A percentile compares a stretch with the other conserved stretches of the same genome.
phyloP scores from a whole-genome alignment of 2,888 invertebrate species.

The Caenorhabditis angaria region DNA sequence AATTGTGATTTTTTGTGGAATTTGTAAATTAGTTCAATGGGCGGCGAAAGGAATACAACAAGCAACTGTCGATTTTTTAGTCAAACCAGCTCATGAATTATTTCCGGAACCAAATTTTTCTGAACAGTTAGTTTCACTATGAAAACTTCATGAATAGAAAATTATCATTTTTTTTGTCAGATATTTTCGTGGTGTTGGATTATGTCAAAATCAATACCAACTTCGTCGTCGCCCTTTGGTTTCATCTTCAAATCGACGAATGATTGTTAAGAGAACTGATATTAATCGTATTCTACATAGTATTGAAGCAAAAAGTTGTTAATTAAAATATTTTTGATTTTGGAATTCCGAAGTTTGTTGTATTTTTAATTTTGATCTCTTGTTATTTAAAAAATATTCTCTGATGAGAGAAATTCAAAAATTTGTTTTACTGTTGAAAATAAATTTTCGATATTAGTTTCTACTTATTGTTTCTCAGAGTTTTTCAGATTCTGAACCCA shows the following conservation, averaged over 20 bases:
- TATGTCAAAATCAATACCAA: neutral
- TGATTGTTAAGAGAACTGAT: slow-evolving; percentile 8
- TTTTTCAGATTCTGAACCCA: no score
- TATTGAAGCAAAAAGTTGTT: slow-evolving; percentile 20
- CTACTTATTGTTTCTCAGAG: slow-evolving; percentile 20
- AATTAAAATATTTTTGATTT: neutral
- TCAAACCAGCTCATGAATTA: slow-evolving; percentile 56
- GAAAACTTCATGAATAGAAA: neutral
- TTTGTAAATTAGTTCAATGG: slow-evolving; percentile 44
- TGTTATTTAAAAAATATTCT: slow-evolving; percentile 4
- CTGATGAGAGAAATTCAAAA: neutral
- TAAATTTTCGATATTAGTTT: slow-evolving; percentile 4
- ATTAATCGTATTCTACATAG: slow-evolving; percentile 13
- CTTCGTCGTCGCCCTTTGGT: neutral
- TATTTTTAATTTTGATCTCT: slow-evolving; percentile 1
- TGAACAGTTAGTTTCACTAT: slow-evolving; percentile 30
- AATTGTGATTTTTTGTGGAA: slow-evolving; percentile 38
- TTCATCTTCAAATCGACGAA: neutral
- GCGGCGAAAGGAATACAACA: slow-evolving; percentile 38
- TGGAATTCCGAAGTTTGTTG: neutral
- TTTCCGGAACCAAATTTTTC: slow-evolving; percentile 35
- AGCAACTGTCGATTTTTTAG: slow-evolving; percentile 56
- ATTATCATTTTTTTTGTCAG: neutral
- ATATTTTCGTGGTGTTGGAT: slow-evolving; percentile 23
- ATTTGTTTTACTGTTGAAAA: slow-evolving; percentile 26